phyloP scores from a whole-genome alignment of 2,888 invertebrate genomes.

The Hedychridium roseum region DNA sequence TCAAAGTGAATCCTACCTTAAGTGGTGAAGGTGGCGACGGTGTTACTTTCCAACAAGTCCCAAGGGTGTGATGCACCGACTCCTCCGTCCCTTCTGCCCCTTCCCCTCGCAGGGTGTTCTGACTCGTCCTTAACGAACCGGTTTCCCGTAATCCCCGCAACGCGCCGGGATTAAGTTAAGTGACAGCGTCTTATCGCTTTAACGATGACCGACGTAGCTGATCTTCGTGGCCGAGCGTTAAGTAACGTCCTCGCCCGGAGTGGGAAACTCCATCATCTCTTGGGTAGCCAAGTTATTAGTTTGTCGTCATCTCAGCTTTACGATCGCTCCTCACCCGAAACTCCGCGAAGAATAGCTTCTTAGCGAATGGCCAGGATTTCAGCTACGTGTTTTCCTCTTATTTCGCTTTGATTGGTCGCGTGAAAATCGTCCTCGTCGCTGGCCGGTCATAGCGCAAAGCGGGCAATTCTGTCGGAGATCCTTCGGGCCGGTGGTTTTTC shows the following conservation, averaged over 20 bases:
- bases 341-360: too few relatives aligned
- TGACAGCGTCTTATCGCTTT: slow-evolving; percentile 40
- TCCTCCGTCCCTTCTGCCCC: slow-evolving; percentile 14
- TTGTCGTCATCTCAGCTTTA: too few relatives aligned
- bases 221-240: slow-evolving; percentile 26
- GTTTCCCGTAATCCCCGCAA: slow-evolving; percentile 33
- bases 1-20: too few relatives aligned
- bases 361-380: too few relatives aligned
- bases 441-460: slow-evolving; percentile 11
- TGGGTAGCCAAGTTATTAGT: too few relatives aligned
- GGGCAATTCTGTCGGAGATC: slow-evolving; percentile 17
- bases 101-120: slow-evolving; percentile 13
- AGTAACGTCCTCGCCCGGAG: slow-evolving; percentile 25
- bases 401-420: too few relatives aligned
- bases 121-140: slow-evolving; percentile 27
- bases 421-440: too few relatives aligned
- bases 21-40: background rate
- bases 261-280: too few relatives aligned
- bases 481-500: background rate
- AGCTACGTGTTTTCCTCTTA: too few relatives aligned
- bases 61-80: slow-evolving; percentile 13
- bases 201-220: slow-evolving; percentile 41
- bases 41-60: slow-evolving; percentile 3
- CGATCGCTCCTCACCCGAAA: too few relatives aligned
- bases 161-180: slow-evolving; percentile 34